Evolutionary conservation across 2,113 vertebrate species (phyloP).

Genomic region (Pandion haliaetus): DNA sequence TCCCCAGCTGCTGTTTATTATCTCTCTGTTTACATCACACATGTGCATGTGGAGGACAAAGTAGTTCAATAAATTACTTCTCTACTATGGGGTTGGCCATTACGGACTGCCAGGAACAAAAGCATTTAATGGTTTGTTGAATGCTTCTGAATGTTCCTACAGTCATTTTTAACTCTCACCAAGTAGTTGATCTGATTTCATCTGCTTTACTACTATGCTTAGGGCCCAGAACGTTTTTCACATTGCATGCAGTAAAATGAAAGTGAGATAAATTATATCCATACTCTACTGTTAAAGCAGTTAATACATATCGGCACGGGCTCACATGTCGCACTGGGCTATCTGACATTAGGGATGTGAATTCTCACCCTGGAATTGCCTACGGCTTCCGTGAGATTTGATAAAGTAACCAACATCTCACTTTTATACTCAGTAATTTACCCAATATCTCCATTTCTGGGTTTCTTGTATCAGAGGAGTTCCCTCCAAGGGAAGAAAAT

Average conservation of each 20-base stretch:
- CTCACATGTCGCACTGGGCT: background rate
- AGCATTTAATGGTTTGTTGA: conserved; percentile 41
- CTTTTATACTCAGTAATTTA: background rate
- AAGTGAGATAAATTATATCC: background rate
- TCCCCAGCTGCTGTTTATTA: conserved; percentile 69
- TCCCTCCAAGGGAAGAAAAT: background rate
- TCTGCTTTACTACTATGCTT: background rate
- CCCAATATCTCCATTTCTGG: background rate
- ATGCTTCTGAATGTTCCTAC: background rate
- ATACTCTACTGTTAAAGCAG: background rate
- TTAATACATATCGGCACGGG: fast-evolving
- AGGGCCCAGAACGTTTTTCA: background rate
- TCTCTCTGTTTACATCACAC: conserved; percentile 64
- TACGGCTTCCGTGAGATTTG: background rate
- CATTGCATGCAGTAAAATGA: background rate
- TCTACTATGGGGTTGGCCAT: background rate
- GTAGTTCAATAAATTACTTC: conserved; percentile 60
- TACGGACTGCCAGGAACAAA: background rate
- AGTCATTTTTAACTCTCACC: conserved; percentile 35
- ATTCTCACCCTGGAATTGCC: background rate
- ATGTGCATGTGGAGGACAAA: conserved; percentile 56
- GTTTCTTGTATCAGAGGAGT: background rate
- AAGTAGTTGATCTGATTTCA: background rate
- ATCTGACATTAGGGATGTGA: background rate
- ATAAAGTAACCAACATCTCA: background rate